A percentile compares a stretch with the other conserved stretches of the same genome.
Conservation (phyloP, 2,797 vertebrate species). For the Pantherophis vulpinus region DNA sequence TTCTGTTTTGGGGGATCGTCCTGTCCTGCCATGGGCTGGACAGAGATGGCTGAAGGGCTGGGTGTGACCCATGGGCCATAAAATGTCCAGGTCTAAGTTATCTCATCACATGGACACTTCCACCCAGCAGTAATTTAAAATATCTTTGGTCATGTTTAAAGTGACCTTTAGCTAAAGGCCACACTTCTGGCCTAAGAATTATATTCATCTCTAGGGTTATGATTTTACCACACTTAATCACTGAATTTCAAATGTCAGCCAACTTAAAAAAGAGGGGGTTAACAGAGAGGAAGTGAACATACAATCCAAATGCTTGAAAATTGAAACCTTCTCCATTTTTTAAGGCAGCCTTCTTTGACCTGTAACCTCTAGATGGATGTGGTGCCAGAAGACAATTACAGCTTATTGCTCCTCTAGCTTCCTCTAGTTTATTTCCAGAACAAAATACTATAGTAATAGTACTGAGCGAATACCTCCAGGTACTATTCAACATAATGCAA, state of each 20-base stretch:
- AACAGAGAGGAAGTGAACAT: not conserved
- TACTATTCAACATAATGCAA: not conserved
- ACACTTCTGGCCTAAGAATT: not conserved
- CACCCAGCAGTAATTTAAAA: not conserved
- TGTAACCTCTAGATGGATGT: not conserved
- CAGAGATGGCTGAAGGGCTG: not conserved
- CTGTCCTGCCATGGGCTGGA: not conserved
- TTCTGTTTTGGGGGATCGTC: fast-evolving
- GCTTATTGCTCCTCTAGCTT: not conserved
- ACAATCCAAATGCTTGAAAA: not conserved
- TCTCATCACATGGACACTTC: not conserved
- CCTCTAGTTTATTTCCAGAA: not conserved
- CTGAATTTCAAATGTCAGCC: not conserved
- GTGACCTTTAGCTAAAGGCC: conserved; percentile 12
- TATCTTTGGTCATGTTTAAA: not conserved
- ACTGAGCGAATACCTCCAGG: not conserved
- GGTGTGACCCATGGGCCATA: not conserved
- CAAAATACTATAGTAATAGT: not conserved
- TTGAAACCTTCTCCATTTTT: not conserved
- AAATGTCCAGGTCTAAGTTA: not conserved
- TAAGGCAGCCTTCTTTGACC: not conserved
- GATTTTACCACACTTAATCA: not conserved
- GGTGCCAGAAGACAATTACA: not conserved
- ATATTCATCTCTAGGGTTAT: not conserved
- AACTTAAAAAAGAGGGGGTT: not conserved